A percentile compares a stretch with the other conserved stretches of the same genome.
Conservation (phyloP, 2,888 invertebrate species). For the Dicyrtomina minuta region DNA sequence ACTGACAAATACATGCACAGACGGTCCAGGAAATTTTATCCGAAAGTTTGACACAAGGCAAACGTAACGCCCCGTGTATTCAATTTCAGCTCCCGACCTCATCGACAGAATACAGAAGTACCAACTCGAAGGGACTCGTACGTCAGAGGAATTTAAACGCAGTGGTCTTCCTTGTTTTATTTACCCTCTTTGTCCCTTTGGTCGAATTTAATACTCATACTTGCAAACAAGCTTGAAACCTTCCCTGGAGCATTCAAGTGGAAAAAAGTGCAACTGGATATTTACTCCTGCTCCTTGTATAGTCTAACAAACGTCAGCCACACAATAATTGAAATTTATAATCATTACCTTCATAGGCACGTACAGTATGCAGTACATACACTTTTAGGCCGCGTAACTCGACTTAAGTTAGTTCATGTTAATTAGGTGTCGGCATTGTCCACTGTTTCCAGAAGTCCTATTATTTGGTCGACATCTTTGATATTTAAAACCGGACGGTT, state of each 20-base stretch:
- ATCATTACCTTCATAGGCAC: not conserved
- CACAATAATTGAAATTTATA: not conserved
- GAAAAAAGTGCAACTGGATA: slow-evolving; percentile 27
- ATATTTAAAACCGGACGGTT: no score
- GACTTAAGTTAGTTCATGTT: not conserved
- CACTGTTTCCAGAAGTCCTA: not conserved
- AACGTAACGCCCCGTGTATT: slow-evolving; percentile 32
- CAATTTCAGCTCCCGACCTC: slow-evolving; percentile 19
- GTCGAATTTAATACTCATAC: not conserved
- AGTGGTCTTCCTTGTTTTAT: not conserved
- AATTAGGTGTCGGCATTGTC: slow-evolving; percentile 26
- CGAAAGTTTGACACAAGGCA: slow-evolving; percentile 29
- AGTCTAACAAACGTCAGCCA: not conserved
- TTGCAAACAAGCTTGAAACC: slow-evolving; percentile 1
- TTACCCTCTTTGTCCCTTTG: not conserved
- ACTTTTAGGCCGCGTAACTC: not conserved
- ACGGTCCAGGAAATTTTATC: slow-evolving; percentile 18
- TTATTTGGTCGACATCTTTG: not conserved
- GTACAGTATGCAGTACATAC: not conserved
- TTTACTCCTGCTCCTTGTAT: not conserved
- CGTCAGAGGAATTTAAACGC: not conserved
- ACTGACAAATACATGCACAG: no score
- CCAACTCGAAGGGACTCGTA: not conserved
- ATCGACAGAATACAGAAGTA: not conserved
- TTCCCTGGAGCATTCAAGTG: slow-evolving; percentile 22